Evolutionary conservation across 2,888 invertebrate species (phyloP), one percentile per base, ranked within the genome.

Genomic region (Pomacea canaliculata): DNA sequence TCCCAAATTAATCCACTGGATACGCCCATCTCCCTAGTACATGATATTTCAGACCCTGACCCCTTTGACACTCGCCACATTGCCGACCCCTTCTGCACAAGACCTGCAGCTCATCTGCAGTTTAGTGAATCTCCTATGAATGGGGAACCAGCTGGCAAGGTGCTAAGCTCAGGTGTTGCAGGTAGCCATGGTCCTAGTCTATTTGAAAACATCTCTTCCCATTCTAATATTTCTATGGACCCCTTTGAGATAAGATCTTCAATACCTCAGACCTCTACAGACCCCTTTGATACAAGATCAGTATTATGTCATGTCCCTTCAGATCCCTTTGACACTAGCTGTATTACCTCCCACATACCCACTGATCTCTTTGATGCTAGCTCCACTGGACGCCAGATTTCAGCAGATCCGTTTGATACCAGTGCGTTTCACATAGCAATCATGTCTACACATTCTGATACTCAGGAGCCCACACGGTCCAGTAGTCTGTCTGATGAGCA

Each of bases 61-160:
- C 73, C 73, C 9, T 74, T 74, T 49, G 73, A 74, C 51, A 69
- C 69, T 48, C 66, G 68, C 18, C 62, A 74, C 19, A 60, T 74
- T 7, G 13, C 59, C 16, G 69, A 56, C 7, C 73, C 73, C 16
- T 74, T 74, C 69, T 60, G 48, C 18, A 63, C 63, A 10, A n/a
- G 63, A 10, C n/a, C n/a, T 63, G 16, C 10, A 7, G 51, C 51
- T 56, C 51, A 56, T 10, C 51, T 8, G 1, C 51, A 10, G 10
- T 56, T 7, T 16, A 56, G 51, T 23, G 70, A 18, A 56, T 18
- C 56, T 70, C 18, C 19, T 51, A 27, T 56, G 2, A 51, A 49
- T 51, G 27, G 19, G 23, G 16, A 9, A 51, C 13, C 16, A 48
- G 19, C 49, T 19, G 69, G 19, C 49, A 10, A 18, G 19, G n/a